Evolutionary conservation across 2,113 vertebrate genomes (phyloP).

Genomic region (Microcebus ravelobensis): DNA sequence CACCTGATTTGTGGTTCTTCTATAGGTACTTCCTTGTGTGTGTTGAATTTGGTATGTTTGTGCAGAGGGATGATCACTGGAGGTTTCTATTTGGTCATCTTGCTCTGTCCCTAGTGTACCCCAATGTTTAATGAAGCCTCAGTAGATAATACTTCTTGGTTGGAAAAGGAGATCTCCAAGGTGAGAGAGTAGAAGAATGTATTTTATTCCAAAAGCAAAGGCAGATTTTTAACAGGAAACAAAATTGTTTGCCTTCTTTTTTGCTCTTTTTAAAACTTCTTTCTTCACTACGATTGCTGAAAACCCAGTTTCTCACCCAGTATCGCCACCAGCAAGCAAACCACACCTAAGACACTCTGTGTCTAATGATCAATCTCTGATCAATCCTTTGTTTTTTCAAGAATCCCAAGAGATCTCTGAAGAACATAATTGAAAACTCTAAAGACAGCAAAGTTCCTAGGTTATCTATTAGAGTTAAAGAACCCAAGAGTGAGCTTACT

Average conservation of each 20-base stretch:
- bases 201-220: neutral
- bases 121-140: neutral
- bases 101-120: too few relatives aligned
- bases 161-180: neutral
- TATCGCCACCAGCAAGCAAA: rapidly evolving
- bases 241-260: neutral
- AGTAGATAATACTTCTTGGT: neutral
- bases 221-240: neutral
- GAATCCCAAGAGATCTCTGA: neutral
- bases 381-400: neutral
- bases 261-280: neutral
- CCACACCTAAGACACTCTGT: too few relatives aligned
- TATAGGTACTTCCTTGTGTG: too few relatives aligned
- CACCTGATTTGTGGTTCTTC: too few relatives aligned
- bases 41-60: too few relatives aligned
- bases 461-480: neutral
- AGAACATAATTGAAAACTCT: neutral
- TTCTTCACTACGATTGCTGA: neutral
- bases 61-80: too few relatives aligned
- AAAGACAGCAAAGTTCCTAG: neutral
- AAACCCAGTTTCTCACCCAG: neutral
- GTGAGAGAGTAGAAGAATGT: neutral
- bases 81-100: too few relatives aligned
- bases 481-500: neutral
- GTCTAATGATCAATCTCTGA: neutral